These are phyloP conservation scores for Rhinoraja longicauda DNA, from an alignment of 2,797 vertebrate species.

Conservation along the genomic window DNA sequence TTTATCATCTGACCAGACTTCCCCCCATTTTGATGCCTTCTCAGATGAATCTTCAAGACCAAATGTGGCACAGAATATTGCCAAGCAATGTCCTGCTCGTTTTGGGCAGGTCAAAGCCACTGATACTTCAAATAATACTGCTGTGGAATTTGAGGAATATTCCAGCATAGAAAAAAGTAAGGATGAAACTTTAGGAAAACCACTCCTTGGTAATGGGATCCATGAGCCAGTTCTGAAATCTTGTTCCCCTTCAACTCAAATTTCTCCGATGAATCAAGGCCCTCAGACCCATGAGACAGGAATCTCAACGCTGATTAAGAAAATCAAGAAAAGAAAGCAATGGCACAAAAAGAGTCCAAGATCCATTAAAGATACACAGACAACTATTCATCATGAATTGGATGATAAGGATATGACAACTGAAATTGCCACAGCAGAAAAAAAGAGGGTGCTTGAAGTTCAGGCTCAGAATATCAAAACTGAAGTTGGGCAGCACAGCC, in stretches of 20 bases:
- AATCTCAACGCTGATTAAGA: background rate
- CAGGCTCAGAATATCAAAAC: background rate
- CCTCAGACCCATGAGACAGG: background rate
- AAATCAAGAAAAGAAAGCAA: background rate
- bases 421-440: background rate
- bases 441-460: background rate
- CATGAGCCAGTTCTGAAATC: background rate
- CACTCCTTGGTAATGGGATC: background rate
- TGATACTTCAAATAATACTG: background rate
- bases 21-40: background rate
- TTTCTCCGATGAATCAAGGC: background rate
- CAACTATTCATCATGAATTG: background rate
- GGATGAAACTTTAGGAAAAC: background rate
- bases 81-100: no score
- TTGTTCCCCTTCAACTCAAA: background rate
- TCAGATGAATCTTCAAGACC: background rate
- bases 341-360: background rate
- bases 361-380: background rate
- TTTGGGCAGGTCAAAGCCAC: background rate
- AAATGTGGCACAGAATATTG: background rate
- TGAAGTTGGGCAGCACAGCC: background rate
- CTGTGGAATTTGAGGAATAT: background rate
- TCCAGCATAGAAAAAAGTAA: background rate
- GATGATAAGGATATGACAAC: background rate
- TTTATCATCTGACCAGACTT: slow-evolving; percentile 1